Conservation (phyloP, 92 coral and sea anemone species). For the Micromussa lordhowensis region DNA sequence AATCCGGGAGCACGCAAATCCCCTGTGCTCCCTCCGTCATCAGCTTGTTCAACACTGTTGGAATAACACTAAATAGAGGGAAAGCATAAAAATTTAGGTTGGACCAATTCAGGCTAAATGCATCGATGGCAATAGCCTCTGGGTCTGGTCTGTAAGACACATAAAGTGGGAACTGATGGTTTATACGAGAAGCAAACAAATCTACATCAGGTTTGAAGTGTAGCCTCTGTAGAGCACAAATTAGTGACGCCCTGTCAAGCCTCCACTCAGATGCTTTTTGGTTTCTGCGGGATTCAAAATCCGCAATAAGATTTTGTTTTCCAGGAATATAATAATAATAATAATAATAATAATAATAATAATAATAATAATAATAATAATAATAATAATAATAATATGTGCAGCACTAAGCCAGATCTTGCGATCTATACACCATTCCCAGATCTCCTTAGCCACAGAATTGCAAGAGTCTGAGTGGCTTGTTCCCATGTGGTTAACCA, state of each 20-base stretch:
- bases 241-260: constrained; percentile 6
- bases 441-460: constrained; percentile 35
- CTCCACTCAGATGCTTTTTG: constrained; percentile 26
- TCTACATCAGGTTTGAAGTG: constrained; percentile 27
- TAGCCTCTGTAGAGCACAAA: constrained; percentile 13
- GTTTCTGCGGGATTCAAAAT: constrained; percentile 30
- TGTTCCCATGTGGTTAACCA: constrained; percentile 61
- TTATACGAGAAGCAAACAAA: constrained; percentile 46
- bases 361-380: too few relatives aligned
- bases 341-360: too few relatives aligned
- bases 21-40: background rate
- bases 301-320: constrained; percentile 24
- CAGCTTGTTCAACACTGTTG: background rate
- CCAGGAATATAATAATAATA: too few relatives aligned
- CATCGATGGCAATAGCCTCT: constrained; percentile 37
- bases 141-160: constrained; percentile 53
- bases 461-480: constrained; percentile 56
- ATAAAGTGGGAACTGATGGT: constrained; percentile 29
- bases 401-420: constrained; percentile 48
- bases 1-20: too few relatives aligned
- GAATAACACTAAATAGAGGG: constrained; percentile 23
- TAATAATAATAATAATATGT: too few relatives aligned
- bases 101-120: constrained; percentile 20
- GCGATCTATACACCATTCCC: constrained; percentile 64
- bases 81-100: constrained; percentile 35